Base-by-base conservation (phyloP, 1,140 invertebrate species). In the Drosophila malerkotliana region DNA sequence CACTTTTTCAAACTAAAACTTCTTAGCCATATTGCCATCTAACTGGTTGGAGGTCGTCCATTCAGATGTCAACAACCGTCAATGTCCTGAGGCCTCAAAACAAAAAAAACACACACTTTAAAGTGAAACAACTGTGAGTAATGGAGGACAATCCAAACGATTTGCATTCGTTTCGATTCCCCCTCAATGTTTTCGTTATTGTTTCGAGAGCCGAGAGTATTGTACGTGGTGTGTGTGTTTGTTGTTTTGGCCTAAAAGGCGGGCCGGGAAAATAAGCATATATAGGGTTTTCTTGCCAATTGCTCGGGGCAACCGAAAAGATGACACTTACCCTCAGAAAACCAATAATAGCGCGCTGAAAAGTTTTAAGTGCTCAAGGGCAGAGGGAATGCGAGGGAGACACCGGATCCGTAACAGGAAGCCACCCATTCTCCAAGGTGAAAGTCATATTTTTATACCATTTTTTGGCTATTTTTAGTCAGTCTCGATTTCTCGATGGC, bases 241-340 rank as follows among this genome's bases (percentile, higher is more conserved):
- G 64, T 69, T 69, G 72, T 67, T 75, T 76, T 75, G 71, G 54
- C 61, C 62, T 58, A 79, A 72, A 47, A 75, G 49, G 72, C 58
- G 58, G 39, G 44, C 28, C 58, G 39, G 61, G 57, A 67, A 83
- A 74, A 82, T 75, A 79, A 79, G 79, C 79, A 83, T 55, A 74
- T 68, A 78, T 74, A 76, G 68, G 77, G 53, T 49, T 71, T 59
- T 58, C 55, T 49, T 48, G 32, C 41, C 48, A 54, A 84, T 63
- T 66, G 82, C 81, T 77, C 34, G 52, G 57, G 82, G 81, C 81
- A 87, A 87, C 77, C 73, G 32, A 76, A 60, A 32, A 68, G 79
- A 73, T 80, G 79, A 82, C 71, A 73, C 41, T 71, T 71, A 57
- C 32, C 41, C 66, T 1, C 30, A 73, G 80, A 67, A 84, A 84